Conservation (phyloP, 2,888 invertebrate species). For the Megamerina dolium region DNA sequence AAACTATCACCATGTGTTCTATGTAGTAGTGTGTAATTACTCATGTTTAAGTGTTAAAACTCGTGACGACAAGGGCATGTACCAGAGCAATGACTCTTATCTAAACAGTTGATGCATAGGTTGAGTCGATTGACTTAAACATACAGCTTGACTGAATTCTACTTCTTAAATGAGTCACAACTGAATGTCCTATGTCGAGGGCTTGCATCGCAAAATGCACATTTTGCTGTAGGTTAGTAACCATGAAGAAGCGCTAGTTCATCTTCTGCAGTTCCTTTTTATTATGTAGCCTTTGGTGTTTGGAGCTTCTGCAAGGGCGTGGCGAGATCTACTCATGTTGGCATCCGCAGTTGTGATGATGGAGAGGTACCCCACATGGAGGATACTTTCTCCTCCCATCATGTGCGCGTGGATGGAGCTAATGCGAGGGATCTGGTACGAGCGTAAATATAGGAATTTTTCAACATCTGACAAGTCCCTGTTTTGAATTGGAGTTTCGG, state of each 20-base stretch:
- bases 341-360: not conserved
- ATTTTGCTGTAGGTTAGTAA: no score
- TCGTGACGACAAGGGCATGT: not conserved
- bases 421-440: no score
- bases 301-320: not conserved
- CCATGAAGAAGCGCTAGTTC: no score
- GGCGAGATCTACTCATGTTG: not conserved
- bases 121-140: not conserved
- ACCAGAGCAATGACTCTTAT: not conserved
- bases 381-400: conserved; percentile 1
- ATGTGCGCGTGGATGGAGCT: not conserved
- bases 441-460: no score
- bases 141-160: not conserved
- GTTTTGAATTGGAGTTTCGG: no score
- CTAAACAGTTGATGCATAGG: not conserved
- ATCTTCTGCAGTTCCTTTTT: no score
- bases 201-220: no score
- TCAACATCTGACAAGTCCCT: no score
- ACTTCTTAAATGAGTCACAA: no score
- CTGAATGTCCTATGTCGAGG: not conserved
- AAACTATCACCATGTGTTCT: no score
- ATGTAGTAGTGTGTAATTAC: not conserved
- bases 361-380: not conserved
- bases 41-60: not conserved
- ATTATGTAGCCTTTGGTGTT: no score